phyloP scores from a whole-genome alignment of 2,113 vertebrate species.

The Platysteira castanea region DNA sequence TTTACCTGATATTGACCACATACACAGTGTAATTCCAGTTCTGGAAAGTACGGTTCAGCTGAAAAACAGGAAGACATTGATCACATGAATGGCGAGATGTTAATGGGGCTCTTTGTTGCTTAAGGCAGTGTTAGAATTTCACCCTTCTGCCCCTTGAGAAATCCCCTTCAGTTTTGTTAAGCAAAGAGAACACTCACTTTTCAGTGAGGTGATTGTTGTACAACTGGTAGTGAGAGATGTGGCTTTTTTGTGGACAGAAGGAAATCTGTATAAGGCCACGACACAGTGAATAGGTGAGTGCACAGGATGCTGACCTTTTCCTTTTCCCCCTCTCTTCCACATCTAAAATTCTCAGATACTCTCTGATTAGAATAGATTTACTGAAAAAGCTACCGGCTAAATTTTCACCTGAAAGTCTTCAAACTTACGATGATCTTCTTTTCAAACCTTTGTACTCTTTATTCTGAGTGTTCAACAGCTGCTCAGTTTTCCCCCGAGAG shows the following conservation, averaged over 20 bases:
- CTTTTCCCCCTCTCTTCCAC: neutral
- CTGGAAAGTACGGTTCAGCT: conserved; percentile 88
- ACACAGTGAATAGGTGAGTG: neutral
- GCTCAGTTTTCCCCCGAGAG: neutral
- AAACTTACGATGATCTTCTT: neutral
- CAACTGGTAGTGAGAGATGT: neutral
- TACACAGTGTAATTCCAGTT: conserved; percentile 84
- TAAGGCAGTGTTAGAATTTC: neutral
- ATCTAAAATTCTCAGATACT: neutral
- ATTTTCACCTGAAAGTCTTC: neutral
- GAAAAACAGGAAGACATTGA: conserved; percentile 67
- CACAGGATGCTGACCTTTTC: neutral
- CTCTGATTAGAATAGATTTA: neutral
- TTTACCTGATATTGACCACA: conserved; percentile 85
- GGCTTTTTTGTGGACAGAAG: neutral
- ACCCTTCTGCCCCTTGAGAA: neutral
- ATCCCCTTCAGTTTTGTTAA: neutral
- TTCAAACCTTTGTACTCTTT: neutral
- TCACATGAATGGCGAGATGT: neutral
- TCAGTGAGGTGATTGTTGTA: neutral
- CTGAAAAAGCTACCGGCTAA: neutral
- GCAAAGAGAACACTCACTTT: neutral
- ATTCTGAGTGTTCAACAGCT: neutral
- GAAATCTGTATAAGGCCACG: neutral
- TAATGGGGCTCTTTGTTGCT: neutral